These are phyloP conservation scores for Phoeniculus purpureus DNA, from an alignment of 2,797 vertebrate genomes.

Conservation along the genomic window DNA sequence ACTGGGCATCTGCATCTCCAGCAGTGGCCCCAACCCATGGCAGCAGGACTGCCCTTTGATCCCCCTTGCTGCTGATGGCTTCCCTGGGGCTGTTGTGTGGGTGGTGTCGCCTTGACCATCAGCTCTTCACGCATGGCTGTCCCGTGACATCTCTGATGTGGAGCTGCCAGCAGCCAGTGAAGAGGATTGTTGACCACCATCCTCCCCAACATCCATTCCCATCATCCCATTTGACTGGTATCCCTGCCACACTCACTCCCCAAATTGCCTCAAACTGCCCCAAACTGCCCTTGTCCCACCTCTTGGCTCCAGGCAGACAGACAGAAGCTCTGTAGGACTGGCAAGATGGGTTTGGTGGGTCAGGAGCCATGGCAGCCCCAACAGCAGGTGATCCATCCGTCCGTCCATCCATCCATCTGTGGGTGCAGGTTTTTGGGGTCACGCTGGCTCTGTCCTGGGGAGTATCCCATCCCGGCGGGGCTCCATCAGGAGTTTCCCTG, in stretches of 20 bases:
- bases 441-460: neutral
- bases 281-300: neutral
- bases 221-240: too few species aligned
- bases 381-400: neutral
- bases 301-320: accelerated
- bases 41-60: constrained; percentile 22
- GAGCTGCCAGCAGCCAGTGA: neutral
- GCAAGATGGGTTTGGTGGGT: neutral
- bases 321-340: neutral
- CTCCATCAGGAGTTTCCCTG: neutral
- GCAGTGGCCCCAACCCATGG: neutral
- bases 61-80: neutral
- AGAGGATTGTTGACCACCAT: neutral
- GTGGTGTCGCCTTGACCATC: constrained; percentile 65
- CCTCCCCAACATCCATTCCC: neutral
- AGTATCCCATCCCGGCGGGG: neutral
- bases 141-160: constrained; percentile 43
- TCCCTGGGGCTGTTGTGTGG: constrained; percentile 54
- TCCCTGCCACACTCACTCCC: neutral
- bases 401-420: too few species aligned
- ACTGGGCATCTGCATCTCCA: neutral
- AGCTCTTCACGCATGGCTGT: constrained; percentile 65
- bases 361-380: neutral
- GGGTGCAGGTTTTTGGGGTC: accelerated
- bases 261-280: neutral